Percentiles rank a stretch among this genome's conserved stretches.
Conservation (phyloP, 2,113 vertebrate genomes). For the Hippotragus niger region DNA sequence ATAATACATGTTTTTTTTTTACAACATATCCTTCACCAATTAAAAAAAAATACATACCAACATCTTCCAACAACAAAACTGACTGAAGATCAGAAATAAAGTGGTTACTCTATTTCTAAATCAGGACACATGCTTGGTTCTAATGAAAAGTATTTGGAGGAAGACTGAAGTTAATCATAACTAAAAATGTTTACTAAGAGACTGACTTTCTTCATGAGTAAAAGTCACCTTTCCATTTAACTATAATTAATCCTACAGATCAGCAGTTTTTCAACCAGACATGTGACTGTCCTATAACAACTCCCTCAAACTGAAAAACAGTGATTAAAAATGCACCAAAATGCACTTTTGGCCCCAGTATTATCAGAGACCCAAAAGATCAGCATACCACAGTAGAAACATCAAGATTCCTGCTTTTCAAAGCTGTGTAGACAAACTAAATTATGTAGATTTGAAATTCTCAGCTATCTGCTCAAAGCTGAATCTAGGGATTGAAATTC, state of each 20-base stretch:
- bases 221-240: conserved; percentile 47
- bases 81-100: conserved; percentile 31
- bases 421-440: conserved; percentile 24
- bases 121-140: background rate
- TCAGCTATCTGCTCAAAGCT: background rate
- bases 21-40: background rate
- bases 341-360: conserved; percentile 9
- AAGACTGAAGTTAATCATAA: conserved; percentile 37
- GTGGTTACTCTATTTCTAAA: background rate
- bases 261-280: background rate
- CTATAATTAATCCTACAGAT: conserved; percentile 35
- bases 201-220: conserved; percentile 30
- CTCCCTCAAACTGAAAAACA: background rate
- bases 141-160: conserved; percentile 30
- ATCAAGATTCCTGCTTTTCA: conserved; percentile 22
- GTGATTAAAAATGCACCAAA: conserved; percentile 36
- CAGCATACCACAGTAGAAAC: background rate
- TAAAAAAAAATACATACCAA: background rate
- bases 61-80: conserved; percentile 53
- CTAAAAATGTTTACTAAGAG: conserved; percentile 36
- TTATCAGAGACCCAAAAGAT: background rate
- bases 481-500: conserved; percentile 13
- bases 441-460: conserved; percentile 29
- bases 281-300: background rate
- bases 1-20: background rate